Percentiles rank a stretch among this genome's conserved stretches.
These are phyloP conservation scores for Aeoliscus strigatus DNA, from an alignment of 2,797 vertebrate species.

Conservation along the genomic window DNA sequence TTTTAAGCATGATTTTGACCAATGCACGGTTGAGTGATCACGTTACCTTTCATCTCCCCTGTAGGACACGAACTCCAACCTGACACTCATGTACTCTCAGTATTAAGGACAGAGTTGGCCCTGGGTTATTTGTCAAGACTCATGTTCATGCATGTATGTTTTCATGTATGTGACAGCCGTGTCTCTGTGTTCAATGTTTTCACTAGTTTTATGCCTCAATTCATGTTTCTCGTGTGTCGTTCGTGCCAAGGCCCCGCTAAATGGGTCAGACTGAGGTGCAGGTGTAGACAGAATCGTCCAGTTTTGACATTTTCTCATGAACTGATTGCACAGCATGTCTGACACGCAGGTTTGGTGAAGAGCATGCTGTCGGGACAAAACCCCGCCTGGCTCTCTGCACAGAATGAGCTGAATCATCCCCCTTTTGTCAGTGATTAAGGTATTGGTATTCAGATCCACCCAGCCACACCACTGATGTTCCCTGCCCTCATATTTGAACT, in stretches of 20 bases:
- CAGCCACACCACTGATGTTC: constrained; percentile 26
- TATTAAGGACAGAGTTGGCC: constrained; percentile 28
- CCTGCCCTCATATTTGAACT: constrained; percentile 16
- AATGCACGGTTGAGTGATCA: constrained; percentile 27
- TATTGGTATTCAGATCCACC: constrained; percentile 42
- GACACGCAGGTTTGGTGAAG: no score
- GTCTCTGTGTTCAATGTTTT: constrained; percentile 6
- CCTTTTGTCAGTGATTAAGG: constrained; percentile 23
- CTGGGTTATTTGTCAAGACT: constrained; percentile 36
- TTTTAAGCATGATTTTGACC: constrained; percentile 21
- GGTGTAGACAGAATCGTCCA: no score
- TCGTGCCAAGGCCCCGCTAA: no score
- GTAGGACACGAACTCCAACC: constrained; percentile 25
- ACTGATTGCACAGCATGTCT: constrained; percentile 27
- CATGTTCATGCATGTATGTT: constrained; percentile 32
- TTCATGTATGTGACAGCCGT: no score
- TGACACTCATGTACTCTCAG: constrained; percentile 37
- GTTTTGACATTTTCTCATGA: no score
- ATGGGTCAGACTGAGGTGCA: no score
- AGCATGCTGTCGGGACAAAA: no score
- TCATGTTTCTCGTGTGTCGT: no score
- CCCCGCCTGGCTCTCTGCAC: constrained; percentile 24
- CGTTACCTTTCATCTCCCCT: constrained; percentile 22
- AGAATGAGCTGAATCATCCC: constrained; percentile 33
- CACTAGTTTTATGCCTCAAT: no score